A percentile compares a stretch with the other conserved stretches of the same genome.
phyloP scores from a whole-genome alignment of 2,888 invertebrate genomes.

The Trissolcus brochymenae region DNA sequence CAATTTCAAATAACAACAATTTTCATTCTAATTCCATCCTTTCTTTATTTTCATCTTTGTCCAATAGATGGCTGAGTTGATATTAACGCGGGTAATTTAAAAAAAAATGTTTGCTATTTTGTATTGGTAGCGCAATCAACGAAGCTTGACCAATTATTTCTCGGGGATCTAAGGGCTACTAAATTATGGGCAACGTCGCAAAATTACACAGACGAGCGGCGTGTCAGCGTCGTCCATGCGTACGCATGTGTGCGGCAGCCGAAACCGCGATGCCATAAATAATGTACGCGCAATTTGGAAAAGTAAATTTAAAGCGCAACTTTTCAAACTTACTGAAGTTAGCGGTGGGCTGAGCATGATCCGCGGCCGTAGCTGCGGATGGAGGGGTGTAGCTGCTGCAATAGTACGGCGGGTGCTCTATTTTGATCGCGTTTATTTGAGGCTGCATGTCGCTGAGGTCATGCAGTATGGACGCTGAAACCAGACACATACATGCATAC shows the following conservation, averaged over 20 bases:
- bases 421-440: slow-evolving; percentile 86
- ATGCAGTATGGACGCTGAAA: slow-evolving; percentile 95
- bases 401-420: slow-evolving; percentile 89
- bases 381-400: slow-evolving; percentile 88
- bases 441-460: slow-evolving; percentile 87
- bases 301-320: slow-evolving; percentile 56
- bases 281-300: slow-evolving; percentile 49
- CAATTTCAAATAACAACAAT: neutral
- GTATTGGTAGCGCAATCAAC: neutral
- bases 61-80: too few relatives aligned
- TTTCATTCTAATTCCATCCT: too few relatives aligned
- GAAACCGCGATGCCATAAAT: slow-evolving; percentile 35
- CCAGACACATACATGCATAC: slow-evolving; percentile 58
- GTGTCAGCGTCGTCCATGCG: neutral
- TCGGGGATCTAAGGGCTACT: slow-evolving; percentile 12
- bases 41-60: too few relatives aligned
- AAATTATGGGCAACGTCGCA: slow-evolving; percentile 17
- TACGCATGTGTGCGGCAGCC: neutral
- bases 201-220: slow-evolving; percentile 16
- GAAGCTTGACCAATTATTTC: slow-evolving; percentile 21
- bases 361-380: slow-evolving; percentile 79
- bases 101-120: too few relatives aligned
- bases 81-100: too few relatives aligned
- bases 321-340: slow-evolving; percentile 75
- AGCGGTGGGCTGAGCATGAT: slow-evolving; percentile 75